Evolutionary conservation across 2,113 vertebrate species (phyloP), one percentile per base, ranked within the genome.

Genomic region (Cyphomyrus discorhynchus): DNA sequence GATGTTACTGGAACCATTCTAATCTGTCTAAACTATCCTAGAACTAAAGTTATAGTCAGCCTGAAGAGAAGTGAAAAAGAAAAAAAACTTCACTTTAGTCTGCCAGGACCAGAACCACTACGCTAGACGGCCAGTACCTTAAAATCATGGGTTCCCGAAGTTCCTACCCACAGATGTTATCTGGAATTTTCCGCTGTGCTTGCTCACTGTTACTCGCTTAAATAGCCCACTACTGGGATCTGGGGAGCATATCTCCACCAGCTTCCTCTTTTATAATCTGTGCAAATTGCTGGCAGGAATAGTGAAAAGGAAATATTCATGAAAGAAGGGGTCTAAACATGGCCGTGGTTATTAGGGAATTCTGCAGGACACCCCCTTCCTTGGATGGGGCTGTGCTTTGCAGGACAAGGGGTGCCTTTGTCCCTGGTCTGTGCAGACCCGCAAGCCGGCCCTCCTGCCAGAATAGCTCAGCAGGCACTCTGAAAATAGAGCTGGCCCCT

Each of bases 341-440:
- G 94, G 93, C 93, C 86, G 89, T 3, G 84, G 87, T 93, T 91
- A 94, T 94, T 94, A 50, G 90, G 93, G 94, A 95, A 94, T 90
- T 89, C 91, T 92, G 91, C 91, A 86, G 90, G 39, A 74, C 93
- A 95, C 93, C 94, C 95, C 95, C 93, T 93, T 91, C 93, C 92
- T 95, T 89, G 92, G 93, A 92, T 94, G 83, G 91, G 92, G 94
- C 87, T 89, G 90, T 90, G 94, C 95, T 96, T 94, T 95, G 94
- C 88, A 94, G 94, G 94, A 98, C 96, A 98, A 98, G 95, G 93
- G 93, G 89, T 66, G 94, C 93, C 96, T 97, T 98, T 98, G 97
- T 98, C 94, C 47, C 31, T 90, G 93, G 90, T 94, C 93, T 95
- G 94, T 96, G 92, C 94, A 93, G 92, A 88, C 84, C 91, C 92